Evolutionary conservation across 2,113 vertebrate genomes (phyloP), one percentile per base, ranked within the genome.

Genomic region (Sebastes schlegelii): DNA sequence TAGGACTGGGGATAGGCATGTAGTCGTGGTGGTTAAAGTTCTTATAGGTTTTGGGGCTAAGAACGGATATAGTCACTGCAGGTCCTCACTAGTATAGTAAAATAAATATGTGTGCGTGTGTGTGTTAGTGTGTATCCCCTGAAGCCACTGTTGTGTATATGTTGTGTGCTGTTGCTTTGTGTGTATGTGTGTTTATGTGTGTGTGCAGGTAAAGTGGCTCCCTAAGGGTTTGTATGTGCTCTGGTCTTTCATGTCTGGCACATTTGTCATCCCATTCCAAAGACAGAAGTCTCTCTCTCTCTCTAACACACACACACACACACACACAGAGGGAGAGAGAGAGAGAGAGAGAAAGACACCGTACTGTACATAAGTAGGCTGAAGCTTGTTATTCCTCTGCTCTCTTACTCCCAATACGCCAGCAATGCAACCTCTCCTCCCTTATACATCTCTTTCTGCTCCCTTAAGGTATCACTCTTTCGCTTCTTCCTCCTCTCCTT

Each of bases 181-280:
- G 69, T 52, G 48, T 75, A 54, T 72, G 57, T 57, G 68, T 82
- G 5, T 62, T 9, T 68, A 60, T 74, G 62, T 68, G 71, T 70
- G 51, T 42, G 26, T 23, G 62, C 76, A 80, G 86, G 89, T 92
- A 87, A 70, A 82, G 77, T 57, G 70, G 62, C 79, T 92, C 89
- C 90, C 91, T 55, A 21, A 81, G 91, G 88, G 79, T 87, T 62
- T 87, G 77, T 81, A 83, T 79, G 70, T 84, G 69, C 79, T 83
- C 81, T 88, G 89, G 84, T 92, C 89, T 93, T 94, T 92, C 85
- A 89, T 93, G 88, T 92, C 83, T 93, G 86, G 93, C 92, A 96
- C 95, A 95, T 95, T 96, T 96, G 96, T 96, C 96, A 95, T 95
- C 93, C 93, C 93, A 93, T 95, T 95, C 96, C 92, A 77, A 93